phyloP scores from a whole-genome alignment of 2,797 vertebrate species.

The Liasis olivaceus region DNA sequence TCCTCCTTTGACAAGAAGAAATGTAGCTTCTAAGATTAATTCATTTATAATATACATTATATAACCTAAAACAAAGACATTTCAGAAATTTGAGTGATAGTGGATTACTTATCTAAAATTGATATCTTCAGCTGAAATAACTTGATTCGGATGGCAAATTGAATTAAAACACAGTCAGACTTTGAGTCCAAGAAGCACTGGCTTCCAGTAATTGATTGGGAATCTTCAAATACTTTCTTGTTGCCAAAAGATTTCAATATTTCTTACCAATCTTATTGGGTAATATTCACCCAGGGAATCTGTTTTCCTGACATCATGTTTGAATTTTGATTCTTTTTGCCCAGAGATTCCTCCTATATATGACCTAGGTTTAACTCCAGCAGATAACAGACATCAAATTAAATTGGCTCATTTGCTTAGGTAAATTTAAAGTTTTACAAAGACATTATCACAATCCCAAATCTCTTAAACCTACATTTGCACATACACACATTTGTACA shows the following conservation, averaged over 20 bases:
- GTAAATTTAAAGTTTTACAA: constrained; percentile 11
- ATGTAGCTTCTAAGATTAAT: not conserved
- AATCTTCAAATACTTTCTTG: not conserved
- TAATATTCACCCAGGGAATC: not conserved
- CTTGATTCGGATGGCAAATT: not conserved
- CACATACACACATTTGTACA: not conserved
- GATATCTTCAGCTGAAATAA: not conserved
- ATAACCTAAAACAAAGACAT: not conserved
- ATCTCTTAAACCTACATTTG: constrained; percentile 24
- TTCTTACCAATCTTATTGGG: not conserved
- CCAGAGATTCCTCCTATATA: not conserved
- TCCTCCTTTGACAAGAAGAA: not conserved
- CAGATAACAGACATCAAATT: not conserved
- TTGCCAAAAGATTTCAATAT: not conserved
- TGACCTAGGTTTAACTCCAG: not conserved
- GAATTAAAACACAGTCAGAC: not conserved
- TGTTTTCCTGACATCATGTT: not conserved
- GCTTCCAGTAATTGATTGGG: not conserved
- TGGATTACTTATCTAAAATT: not conserved
- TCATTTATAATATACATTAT: not conserved
- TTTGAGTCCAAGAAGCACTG: not conserved
- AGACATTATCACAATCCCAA: constrained; percentile 54
- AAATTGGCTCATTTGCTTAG: not conserved
- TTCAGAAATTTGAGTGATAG: not conserved
- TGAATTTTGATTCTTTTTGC: not conserved